Percentiles rank a stretch among this genome's conserved stretches.
Evolutionary conservation across 2,113 vertebrate species (phyloP).

Genomic region (Anguilla rostrata): DNA sequence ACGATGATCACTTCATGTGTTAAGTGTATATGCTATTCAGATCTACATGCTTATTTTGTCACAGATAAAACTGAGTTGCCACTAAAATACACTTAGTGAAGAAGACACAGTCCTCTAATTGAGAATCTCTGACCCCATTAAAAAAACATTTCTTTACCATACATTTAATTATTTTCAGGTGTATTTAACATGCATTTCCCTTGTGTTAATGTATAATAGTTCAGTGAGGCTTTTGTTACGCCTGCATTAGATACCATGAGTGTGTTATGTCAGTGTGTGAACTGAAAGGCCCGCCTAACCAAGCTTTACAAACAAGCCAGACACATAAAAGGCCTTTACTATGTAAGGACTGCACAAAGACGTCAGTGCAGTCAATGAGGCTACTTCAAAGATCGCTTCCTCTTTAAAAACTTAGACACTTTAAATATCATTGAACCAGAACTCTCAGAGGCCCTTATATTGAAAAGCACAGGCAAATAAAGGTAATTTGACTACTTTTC

Average conservation of each 20-base stretch:
- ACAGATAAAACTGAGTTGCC: not conserved
- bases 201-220: not conserved
- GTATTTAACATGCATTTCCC: not conserved
- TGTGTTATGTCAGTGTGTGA: not conserved
- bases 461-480: not conserved
- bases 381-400: not conserved
- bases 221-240: not conserved
- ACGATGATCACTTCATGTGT: not conserved
- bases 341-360: not conserved
- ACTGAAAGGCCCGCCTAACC: not conserved
- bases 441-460: not conserved
- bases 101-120: not conserved
- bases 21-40: too few species aligned
- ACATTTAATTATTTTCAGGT: not conserved
- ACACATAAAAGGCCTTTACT: not conserved
- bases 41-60: not conserved
- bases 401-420: not conserved
- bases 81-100: not conserved
- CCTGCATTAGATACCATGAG: not conserved
- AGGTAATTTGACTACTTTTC: not conserved
- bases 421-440: not conserved
- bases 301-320: not conserved
- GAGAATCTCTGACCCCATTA: not conserved
- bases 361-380: not conserved
- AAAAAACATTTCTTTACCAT: too few species aligned